Base-by-base conservation (phyloP, 2,888 invertebrate species). In the Xylota segnis region DNA sequence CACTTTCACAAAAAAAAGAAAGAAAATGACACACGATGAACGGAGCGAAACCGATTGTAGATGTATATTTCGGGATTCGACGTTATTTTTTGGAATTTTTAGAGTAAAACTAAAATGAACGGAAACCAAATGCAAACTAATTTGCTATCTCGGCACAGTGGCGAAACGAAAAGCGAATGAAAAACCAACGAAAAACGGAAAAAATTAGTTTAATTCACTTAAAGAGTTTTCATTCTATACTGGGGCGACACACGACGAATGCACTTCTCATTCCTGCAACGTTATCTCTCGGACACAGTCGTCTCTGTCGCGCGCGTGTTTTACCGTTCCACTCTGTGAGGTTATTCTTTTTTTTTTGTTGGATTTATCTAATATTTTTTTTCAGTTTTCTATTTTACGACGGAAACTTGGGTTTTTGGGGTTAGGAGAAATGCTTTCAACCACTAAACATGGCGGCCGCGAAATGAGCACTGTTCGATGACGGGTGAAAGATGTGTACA, bases 361-460 rank as follows among this genome's bases (percentile, higher is more conserved):
- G 14, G 5, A 37, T 5, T 18, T 43, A 6, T 43, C 7, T 61
- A 40, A 23, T 23, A 23, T 23, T 23, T 23, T 10, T 59, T 40
- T 37, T 47, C 50, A 16, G 32, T n/a, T 50, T 16, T 68, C n/a
- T 32, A 18, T 18, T 45, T 16, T n/a, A 23, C 47, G 50, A 29
- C 18, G 7, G 37, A 58, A 50, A 10, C 4, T 10, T 9, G 6
- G 68, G 45, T 9, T 58, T 47, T 45, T 10, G 5, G 0, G 5
- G 23, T 0, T 14, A 12, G 9, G 3, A 18, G 3, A 52, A 40
- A 5, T 9, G 7, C 12, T 45, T 29, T 61, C 12, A 1, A 71
- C 45, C 23, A 65, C 78, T 56, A 37, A 78, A 71, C 78, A 79
- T 79, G 78, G 78, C 78, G 56, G 78, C 12, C 71, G 40, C 65